Base-by-base conservation (phyloP, 2,888 invertebrate genomes). In the Erebia aethiops region DNA sequence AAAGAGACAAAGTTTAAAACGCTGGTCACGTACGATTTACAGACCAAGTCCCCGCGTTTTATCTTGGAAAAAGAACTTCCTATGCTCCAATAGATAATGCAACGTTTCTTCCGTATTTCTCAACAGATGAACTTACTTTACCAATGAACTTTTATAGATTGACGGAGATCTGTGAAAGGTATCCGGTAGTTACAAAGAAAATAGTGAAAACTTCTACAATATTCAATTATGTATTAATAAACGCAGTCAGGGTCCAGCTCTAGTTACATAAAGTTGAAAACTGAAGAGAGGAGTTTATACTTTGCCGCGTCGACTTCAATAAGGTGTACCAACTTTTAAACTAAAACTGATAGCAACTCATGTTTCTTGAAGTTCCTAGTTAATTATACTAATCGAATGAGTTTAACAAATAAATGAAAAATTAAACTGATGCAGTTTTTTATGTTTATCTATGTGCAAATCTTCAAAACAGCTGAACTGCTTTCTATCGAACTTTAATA, bases 171-270 rank as follows among this genome's bases (percentile, higher is more conserved):
- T 58, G 72, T 41, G n/a, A 26, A 10, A 26, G 41, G 58, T 54
- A 18, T 58, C 26, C 16, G 56, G 61, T 70, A 66, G 35, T 46
- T 65, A 71, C 21, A 69, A 62, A 35, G 66, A 51, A 67, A 61
- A 46, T 69, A 66, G 43, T 66, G 62, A 67, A 69, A 71, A 73
- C 62, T 62, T 69, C 46, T 26, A 54, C 7, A 35, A 46, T 60
- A 71, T 67, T 71, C 69, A 73, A 74, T 73, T 71, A 71, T 67
- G 54, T 63, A 49, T 43, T 58, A 58, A 61, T 61, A 61, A 46
- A 61, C 61, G 61, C 18, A 61, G 43, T 61, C 43, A 61, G 46
- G 18, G 46, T 21, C 43, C 21, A 13, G 18, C 18, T 61, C 61
- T 13, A 43, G 18, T 61, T 61, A 13, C 61, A 43, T 21, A 61